Evolutionary conservation across 1,140 invertebrate species (phyloP), one percentile per base, ranked within the genome.

Genomic region (Atta colombica): DNA sequence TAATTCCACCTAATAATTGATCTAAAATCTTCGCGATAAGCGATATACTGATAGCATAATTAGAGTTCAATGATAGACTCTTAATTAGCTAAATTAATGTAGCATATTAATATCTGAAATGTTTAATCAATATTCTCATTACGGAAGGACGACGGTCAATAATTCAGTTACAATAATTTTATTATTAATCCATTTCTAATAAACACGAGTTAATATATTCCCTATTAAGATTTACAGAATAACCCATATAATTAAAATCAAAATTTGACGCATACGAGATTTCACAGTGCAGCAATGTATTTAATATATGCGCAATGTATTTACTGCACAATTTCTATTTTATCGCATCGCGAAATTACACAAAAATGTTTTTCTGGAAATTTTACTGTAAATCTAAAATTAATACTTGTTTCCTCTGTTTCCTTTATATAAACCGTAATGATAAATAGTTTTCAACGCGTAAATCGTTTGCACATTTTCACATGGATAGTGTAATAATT

Each of bases 41-140:
- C 53, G 53, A 82, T 72, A 55, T 45, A 49, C 18, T 25, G 39
- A 35, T 74, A 58, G 80, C 14, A 21, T 82, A 82, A 82, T 82
- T 82, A 53, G 55, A 82, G n/a, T 49, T 45, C 21, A 74, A 61
- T 45, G 55, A 74, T 82, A 82, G 68, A 45, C 80, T 61, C 55
- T 61, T 74, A 74, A 82, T 82, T 74, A 82, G 55, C 68, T 60
- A 82, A 82, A 82, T 82, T 82, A 82, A 82, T 71, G 39, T 74
- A 74, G 53, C 60, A 82, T 58, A 82, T 82, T 74, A 82, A 82
- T 82, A 82, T 61, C 55, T 61, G 80, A 82, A 82, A 82, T 82
- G 55, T 82, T 82, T 82, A 82, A 82, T 82, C 68, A 82, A 82
- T 82, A 82, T 28, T 45, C 53, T 72, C 68, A 82, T 82, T 82